These are phyloP conservation scores for Tamandua tetradactyla DNA, from an alignment of 2,797 vertebrate genomes.

Conservation along the genomic window DNA sequence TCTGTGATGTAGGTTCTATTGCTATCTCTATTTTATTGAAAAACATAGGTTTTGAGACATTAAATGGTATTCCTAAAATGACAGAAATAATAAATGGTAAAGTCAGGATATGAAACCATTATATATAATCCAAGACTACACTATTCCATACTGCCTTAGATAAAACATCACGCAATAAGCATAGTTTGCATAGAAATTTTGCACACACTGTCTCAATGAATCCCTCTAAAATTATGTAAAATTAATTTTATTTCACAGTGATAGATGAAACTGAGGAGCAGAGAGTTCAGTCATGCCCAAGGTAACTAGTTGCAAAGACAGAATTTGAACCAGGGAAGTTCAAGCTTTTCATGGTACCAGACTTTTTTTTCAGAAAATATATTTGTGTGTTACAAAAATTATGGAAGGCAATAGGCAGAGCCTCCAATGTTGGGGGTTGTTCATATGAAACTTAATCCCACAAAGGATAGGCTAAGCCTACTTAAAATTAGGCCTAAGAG, in stretches of 20 bases:
- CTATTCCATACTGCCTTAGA: not conserved
- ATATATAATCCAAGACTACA: not conserved
- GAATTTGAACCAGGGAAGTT: not conserved
- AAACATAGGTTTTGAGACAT: not conserved
- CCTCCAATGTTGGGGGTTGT: too few species aligned
- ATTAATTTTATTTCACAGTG: not conserved
- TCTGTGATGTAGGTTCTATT: not conserved
- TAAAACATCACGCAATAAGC: not conserved
- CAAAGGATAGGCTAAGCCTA: too few species aligned
- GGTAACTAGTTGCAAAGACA: not conserved
- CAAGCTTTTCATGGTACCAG: not conserved
- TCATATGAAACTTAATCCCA: too few species aligned
- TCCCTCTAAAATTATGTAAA: not conserved
- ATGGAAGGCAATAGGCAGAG: too few species aligned
- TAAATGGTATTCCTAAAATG: not conserved
- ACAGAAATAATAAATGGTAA: not conserved
- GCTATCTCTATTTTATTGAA: not conserved
- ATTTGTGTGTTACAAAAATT: too few species aligned
- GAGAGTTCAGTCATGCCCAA: not conserved
- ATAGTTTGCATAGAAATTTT: not conserved
- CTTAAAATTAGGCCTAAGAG: too few species aligned
- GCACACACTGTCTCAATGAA: not conserved
- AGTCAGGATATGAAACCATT: not conserved
- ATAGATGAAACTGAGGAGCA: not conserved
- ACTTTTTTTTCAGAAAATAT: not conserved